Percentiles rank a stretch among this genome's conserved stretches.
phyloP scores from a whole-genome alignment of 2,888 invertebrate species.

The Pomacea canaliculata region DNA sequence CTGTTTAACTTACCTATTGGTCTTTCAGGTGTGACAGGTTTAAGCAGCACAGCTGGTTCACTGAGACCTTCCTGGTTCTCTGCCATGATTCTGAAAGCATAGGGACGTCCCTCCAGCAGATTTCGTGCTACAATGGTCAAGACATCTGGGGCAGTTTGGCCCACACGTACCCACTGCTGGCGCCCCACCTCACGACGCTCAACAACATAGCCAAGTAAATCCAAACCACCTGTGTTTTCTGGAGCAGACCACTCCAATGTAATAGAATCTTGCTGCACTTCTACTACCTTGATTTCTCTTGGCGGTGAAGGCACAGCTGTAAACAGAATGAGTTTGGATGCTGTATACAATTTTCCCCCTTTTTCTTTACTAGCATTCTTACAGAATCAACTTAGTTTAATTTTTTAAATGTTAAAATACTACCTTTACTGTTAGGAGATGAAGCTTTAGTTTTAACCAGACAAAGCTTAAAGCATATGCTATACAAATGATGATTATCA shows the following conservation, averaged over 20 bases:
- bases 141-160: slow-evolving; percentile 30
- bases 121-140: slow-evolving; percentile 48
- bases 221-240: slow-evolving; percentile 62
- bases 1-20: slow-evolving; percentile 37
- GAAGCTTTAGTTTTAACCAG: too few relatives aligned
- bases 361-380: too few relatives aligned
- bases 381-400: too few relatives aligned
- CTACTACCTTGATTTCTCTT: slow-evolving; percentile 51
- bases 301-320: slow-evolving; percentile 64
- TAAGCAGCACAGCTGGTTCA: slow-evolving; percentile 53
- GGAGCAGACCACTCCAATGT: slow-evolving; percentile 72
- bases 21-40: slow-evolving; percentile 54
- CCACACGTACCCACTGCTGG: slow-evolving; percentile 79
- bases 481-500: too few relatives aligned
- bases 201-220: slow-evolving; percentile 56
- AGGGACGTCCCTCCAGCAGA: slow-evolving; percentile 62
- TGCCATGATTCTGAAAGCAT: slow-evolving; percentile 66
- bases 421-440: too few relatives aligned
- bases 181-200: slow-evolving; percentile 57
- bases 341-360: too few relatives aligned
- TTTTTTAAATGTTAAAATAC: too few relatives aligned
- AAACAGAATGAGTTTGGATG: slow-evolving; percentile 1
- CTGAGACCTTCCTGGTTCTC: slow-evolving; percentile 64
- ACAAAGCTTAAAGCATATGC: too few relatives aligned
- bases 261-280: slow-evolving; percentile 72